Evolutionary conservation across 2,113 vertebrate genomes (phyloP), one percentile per base, ranked within the genome.

Genomic region (Heliornis fulica): DNA sequence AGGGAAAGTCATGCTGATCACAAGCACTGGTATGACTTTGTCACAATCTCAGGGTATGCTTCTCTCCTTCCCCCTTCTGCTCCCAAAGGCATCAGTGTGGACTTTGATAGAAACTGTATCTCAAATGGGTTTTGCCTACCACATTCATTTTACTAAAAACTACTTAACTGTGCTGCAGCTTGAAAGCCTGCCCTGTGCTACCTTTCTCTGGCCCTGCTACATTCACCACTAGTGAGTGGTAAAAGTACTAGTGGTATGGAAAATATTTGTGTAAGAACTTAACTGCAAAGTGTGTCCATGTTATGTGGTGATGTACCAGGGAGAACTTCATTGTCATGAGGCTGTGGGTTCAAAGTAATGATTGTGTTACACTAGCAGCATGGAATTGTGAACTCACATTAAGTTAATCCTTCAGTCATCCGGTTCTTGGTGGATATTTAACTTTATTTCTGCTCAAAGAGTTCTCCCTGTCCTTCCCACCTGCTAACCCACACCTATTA

Each of bases 241-340:
- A n/a, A 28, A 20, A n/a, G 29, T 12, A 29, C 22, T 18, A n/a
- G n/a, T n/a, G n/a, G 66, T 21, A 40, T 0, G 4, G 66, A 69
- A 90, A 72, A 83, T 1, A 20, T 17, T 79, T 9, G 32, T 7
- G 8, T 14, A 40, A 17, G 28, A 69, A 43, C 29, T 32, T 15
- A 75, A 40, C 12, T 13, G 23, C 22, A 4, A 28, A 57, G 19
- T 4, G 6, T 11, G 4, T 13, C 36, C 25, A 4, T 4, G 32
- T 22, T 13, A 15, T 17, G 34, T 9, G 3, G 28, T 28, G 28
- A n/a, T 12, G 28, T 11, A 5, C 29, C 1, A 1, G 20, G 31
- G 15, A 36, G 36, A 70, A n/a, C 17, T 43, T 74, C 32, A 15
- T 25, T 63, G 54, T 20, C 8, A 7, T 0, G 0, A 15, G 26